Evolutionary conservation across 1,140 invertebrate genomes (phyloP).

Genomic region (Lepidurus arcticus): DNA sequence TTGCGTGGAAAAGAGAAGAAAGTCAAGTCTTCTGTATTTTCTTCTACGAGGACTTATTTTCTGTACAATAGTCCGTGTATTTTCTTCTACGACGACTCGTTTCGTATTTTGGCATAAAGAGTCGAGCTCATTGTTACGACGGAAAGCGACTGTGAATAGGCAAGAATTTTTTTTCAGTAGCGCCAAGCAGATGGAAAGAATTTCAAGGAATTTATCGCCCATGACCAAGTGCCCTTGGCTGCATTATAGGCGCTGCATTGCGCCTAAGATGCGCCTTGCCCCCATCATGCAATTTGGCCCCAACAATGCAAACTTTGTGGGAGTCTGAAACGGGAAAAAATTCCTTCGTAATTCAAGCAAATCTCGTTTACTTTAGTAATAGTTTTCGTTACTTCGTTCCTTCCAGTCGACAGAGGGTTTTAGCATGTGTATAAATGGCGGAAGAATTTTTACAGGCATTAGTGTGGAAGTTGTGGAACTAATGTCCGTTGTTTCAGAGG

Average conservation of each 20-base stretch:
- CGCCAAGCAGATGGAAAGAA: neutral
- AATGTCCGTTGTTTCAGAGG: neutral
- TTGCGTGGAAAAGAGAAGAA: too few relatives aligned
- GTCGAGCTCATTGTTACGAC: neutral
- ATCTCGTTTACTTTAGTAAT: too few relatives aligned
- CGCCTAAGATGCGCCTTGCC: neutral
- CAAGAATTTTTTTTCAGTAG: neutral
- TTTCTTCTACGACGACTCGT: neutral
- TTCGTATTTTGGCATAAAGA: neutral
- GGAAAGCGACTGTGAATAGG: neutral
- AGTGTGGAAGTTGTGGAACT: conserved; percentile 8
- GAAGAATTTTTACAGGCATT: neutral
- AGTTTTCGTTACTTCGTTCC: neutral
- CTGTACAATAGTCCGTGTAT: too few relatives aligned
- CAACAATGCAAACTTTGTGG: neutral
- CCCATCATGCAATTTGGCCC: neutral
- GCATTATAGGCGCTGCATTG: neutral
- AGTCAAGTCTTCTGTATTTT: too few relatives aligned
- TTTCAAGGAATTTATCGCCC: conserved; percentile 10
- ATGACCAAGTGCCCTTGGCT: conserved; percentile 3
- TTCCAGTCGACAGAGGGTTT: neutral
- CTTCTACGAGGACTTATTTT: neutral
- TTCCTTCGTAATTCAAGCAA: too few relatives aligned
- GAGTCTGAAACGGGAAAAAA: too few relatives aligned
- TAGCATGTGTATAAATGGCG: neutral